Evolutionary conservation across 37 sponge, comb jelly and placozoan genomes (phyloP).

Genomic region (Axinella damicornis): DNA sequence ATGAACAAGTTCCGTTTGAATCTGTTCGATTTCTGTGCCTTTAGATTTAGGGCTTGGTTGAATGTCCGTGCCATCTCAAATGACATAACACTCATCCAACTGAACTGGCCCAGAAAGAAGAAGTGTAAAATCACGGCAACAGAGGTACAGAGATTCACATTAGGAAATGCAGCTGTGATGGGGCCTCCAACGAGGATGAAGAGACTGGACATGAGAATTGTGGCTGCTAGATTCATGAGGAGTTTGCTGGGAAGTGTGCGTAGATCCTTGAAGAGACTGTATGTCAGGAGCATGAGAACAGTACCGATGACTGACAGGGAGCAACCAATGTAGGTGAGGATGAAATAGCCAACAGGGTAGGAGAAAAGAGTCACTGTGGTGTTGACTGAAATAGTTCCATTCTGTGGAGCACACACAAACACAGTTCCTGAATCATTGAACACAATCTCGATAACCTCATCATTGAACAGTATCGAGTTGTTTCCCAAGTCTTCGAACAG

Average conservation of each 20-base stretch:
- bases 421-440: background rate
- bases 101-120: constrained; percentile 46
- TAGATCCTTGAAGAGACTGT: constrained; percentile 57
- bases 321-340: constrained; percentile 57
- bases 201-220: constrained; percentile 35
- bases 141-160: constrained; percentile 1
- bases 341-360: constrained; percentile 5
- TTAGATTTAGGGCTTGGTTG: background rate
- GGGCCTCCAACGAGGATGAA: constrained; percentile 19
- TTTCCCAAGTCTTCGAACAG: too few relatives aligned
- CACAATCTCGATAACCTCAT: background rate
- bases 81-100: constrained; percentile 63
- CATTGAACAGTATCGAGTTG: background rate
- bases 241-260: constrained; percentile 49
- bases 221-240: constrained; percentile 51
- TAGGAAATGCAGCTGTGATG: background rate
- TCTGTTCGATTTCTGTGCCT: background rate
- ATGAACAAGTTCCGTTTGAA: constrained; percentile 2
- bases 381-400: constrained; percentile 5
- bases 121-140: constrained; percentile 54
- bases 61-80: constrained; percentile 20
- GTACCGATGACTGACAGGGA: constrained; percentile 58
- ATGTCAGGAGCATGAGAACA: constrained; percentile 51
- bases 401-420: constrained; percentile 24
- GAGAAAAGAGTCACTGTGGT: background rate